phyloP scores from a whole-genome alignment of 2,888 invertebrate genomes.

The Napeogenes inachia region DNA sequence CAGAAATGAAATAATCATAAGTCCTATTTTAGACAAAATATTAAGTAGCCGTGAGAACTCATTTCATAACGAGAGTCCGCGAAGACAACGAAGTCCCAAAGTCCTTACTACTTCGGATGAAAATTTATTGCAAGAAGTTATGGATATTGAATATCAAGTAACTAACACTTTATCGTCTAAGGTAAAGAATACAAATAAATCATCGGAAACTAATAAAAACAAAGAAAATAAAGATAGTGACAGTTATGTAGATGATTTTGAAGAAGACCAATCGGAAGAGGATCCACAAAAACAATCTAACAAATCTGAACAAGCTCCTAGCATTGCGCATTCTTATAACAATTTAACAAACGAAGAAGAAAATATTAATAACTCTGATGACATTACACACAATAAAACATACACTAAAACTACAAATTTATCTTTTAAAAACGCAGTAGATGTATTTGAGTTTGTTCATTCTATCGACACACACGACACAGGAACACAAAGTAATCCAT shows the following conservation, averaged over 20 bases:
- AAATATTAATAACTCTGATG: constrained; percentile 1
- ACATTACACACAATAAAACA: constrained; percentile 41
- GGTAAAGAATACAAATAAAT: constrained; percentile 31
- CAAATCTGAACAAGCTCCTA: constrained; percentile 11
- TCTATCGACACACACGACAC: constrained; percentile 62
- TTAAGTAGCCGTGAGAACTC: constrained; percentile 62
- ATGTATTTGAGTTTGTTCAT: constrained; percentile 67
- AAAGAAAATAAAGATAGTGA: constrained; percentile 42
- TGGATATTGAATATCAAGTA: constrained; percentile 61
- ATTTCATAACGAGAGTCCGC: constrained; percentile 45
- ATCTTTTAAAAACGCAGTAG: constrained; percentile 63
- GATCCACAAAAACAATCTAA: constrained; percentile 30
- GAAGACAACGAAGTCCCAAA: constrained; percentile 39
- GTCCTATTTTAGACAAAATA: constrained; percentile 63
- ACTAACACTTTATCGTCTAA: constrained; percentile 52
- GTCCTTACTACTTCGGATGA: constrained; percentile 66
- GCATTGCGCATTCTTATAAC: constrained; percentile 13
- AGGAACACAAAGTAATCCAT: constrained; percentile 60
- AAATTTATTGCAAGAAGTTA: constrained; percentile 65
- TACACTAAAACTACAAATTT: constrained; percentile 53
- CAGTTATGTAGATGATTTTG: constrained; percentile 70
- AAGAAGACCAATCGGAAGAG: constrained; percentile 58
- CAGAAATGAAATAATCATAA: constrained; percentile 52
- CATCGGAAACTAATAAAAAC: constrained; percentile 30
- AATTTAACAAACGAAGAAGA: constrained; percentile 8